Evolutionary conservation across 2,888 invertebrate genomes (phyloP).

Genomic region (Diaphora mendica): DNA sequence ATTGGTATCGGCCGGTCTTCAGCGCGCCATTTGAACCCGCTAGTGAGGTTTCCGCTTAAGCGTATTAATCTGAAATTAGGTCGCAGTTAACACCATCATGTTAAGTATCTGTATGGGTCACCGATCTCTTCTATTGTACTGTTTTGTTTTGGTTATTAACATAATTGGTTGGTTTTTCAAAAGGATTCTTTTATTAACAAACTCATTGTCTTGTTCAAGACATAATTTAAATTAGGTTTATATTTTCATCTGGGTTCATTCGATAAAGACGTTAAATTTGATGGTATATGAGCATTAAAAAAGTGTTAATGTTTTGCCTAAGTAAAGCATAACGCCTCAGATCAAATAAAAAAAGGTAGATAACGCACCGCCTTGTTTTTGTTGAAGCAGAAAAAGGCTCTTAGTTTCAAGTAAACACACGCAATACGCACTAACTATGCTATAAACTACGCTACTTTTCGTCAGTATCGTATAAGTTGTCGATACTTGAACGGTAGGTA

Average conservation of each 20-base stretch:
- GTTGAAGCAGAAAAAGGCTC: too few relatives aligned
- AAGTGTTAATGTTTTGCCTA: neutral
- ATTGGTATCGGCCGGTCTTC: conserved; percentile 65
- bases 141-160: conserved; percentile 11
- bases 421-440: too few relatives aligned
- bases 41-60: conserved; percentile 86
- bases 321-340: neutral
- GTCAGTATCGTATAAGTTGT: too few relatives aligned
- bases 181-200: neutral
- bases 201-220: neutral
- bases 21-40: conserved; percentile 81
- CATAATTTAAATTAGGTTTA: neutral
- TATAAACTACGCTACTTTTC: too few relatives aligned
- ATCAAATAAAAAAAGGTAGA: too few relatives aligned
- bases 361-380: too few relatives aligned
- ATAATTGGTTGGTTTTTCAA: neutral
- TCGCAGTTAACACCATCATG: conserved; percentile 80
- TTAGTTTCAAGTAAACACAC: too few relatives aligned
- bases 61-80: conserved; percentile 86
- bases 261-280: neutral
- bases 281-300: neutral
- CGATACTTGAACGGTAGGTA: too few relatives aligned
- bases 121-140: conserved; percentile 57
- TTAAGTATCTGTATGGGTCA: conserved; percentile 75
- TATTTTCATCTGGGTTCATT: neutral